Base-by-base conservation (phyloP, 2,113 vertebrate species). In the Lasiurus borealis region DNA sequence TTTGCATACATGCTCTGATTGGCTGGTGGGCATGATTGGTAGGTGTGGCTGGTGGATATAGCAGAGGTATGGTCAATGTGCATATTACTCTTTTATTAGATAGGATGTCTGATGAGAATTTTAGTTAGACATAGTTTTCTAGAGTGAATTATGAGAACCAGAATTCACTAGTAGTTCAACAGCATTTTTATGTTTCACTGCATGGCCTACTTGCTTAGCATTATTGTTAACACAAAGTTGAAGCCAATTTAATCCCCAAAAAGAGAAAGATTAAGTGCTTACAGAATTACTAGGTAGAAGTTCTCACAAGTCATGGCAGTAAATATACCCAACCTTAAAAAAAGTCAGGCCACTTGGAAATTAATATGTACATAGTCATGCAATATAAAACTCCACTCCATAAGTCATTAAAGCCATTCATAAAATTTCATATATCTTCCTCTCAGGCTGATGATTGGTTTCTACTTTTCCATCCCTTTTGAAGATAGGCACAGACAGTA, bases 371-470 rank as follows among this genome's bases (percentile, higher is more conserved):
- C 6, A 76, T 50, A 44, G 40, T 62, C 29, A 46, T 54, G 5
- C 0, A 62, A 44, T 75, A 54, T 8, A 66, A 36, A 75, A 21
- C 31, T 81, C 12, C 21, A 87, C 34, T 68, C 13, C n/a, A 8
- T 23, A 76, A 91, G 31, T 88, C 54, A 83, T 23, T 77, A 72
- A 27, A 77, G 19, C 36, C 71, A 48, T 77, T 87, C 48, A 72
- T 64, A 88, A 73, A 88, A 57, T 78, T 88, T 48, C 21, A 91
- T 68, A 84, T 85, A 7, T 89, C 8, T 73, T 96, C 8, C 29
- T 85, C 40, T 46, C 68, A 90, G 29, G 23, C 50, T 29, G 11
- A 62, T 31, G 4, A 12, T 44, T 4, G 7, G 3, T 85, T 66
- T 89, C 4, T 34, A 80, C 3, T 84, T 92, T 46, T 66, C 50